phyloP scores from a whole-genome alignment of 2,888 invertebrate species.

The Arctia plantaginis region DNA sequence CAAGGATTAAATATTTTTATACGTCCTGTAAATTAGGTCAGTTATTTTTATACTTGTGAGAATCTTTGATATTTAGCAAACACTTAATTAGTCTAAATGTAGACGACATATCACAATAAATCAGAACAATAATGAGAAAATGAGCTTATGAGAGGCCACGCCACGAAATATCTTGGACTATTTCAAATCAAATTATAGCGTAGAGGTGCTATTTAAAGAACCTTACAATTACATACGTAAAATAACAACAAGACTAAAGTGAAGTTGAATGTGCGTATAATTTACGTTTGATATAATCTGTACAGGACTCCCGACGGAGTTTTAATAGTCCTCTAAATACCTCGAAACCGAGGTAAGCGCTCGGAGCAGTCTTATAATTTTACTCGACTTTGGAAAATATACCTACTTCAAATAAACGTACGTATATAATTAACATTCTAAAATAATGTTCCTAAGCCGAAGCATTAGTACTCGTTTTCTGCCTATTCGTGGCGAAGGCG shows the following conservation, averaged over 20 bases:
- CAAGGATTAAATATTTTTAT: not conserved
- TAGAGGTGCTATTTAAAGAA: slow-evolving; percentile 5
- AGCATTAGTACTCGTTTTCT: slow-evolving; percentile 57
- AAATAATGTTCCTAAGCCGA: slow-evolving; percentile 55
- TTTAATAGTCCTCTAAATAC: slow-evolving; percentile 76
- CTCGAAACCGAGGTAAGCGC: slow-evolving; percentile 62
- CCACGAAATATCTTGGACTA: not conserved
- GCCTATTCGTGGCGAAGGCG: slow-evolving; percentile 47
- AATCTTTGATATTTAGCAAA: not conserved
- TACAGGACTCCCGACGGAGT: slow-evolving; percentile 67
- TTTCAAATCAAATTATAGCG: not conserved
- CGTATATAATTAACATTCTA: slow-evolving; percentile 57
- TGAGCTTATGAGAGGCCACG: not conserved
- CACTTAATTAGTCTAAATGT: not conserved
- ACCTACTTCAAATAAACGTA: slow-evolving; percentile 58
- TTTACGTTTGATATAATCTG: slow-evolving; percentile 71
- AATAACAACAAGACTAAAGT: slow-evolving; percentile 59
- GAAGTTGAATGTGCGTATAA: slow-evolving; percentile 64
- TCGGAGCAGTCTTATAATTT: slow-evolving; percentile 71
- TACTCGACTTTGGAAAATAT: slow-evolving; percentile 68
- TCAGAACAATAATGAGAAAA: not conserved
- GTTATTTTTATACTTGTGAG: not conserved
- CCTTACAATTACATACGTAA: slow-evolving; percentile 19
- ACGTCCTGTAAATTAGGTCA: no score
- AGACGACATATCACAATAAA: not conserved